Conservation (phyloP, 2,888 invertebrate genomes). For the Perizoma affinitatum region DNA sequence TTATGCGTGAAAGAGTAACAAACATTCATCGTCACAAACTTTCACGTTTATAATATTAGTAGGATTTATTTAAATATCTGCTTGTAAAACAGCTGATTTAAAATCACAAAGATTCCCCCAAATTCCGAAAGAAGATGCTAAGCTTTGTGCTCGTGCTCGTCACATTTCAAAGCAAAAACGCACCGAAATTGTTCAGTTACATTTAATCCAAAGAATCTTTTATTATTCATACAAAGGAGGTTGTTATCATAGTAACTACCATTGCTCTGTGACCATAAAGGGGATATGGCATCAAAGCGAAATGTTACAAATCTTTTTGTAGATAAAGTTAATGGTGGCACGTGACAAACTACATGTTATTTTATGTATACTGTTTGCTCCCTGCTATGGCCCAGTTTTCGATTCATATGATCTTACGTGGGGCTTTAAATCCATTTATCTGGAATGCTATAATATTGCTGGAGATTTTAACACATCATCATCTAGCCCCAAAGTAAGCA, state of each 20-base stretch:
- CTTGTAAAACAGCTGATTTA: no score
- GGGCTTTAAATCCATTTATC: neutral
- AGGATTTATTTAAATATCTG: no score
- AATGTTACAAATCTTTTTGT: conserved; percentile 35
- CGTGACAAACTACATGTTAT: conserved; percentile 36
- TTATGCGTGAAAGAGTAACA: no score
- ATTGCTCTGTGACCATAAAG: conserved; percentile 18
- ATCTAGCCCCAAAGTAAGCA: no score
- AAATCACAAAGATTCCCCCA: no score
- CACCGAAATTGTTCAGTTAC: conserved; percentile 26
- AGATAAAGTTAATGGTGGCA: conserved; percentile 36
- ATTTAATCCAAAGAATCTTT: conserved; percentile 21
- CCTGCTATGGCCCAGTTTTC: neutral
- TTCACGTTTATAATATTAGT: no score
- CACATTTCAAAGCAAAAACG: conserved; percentile 30
- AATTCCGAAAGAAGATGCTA: conserved; percentile 4
- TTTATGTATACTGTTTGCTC: conserved; percentile 34
- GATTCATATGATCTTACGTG: neutral
- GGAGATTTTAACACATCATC: no score
- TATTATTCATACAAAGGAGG: conserved; percentile 18
- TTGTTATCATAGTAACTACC: conserved; percentile 4
- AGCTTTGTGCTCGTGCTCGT: conserved; percentile 23
- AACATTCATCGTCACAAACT: no score
- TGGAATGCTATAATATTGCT: no score
- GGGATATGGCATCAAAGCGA: conserved; percentile 34